Conservation (phyloP, 2,888 invertebrate species). For the Hyles lineata region DNA sequence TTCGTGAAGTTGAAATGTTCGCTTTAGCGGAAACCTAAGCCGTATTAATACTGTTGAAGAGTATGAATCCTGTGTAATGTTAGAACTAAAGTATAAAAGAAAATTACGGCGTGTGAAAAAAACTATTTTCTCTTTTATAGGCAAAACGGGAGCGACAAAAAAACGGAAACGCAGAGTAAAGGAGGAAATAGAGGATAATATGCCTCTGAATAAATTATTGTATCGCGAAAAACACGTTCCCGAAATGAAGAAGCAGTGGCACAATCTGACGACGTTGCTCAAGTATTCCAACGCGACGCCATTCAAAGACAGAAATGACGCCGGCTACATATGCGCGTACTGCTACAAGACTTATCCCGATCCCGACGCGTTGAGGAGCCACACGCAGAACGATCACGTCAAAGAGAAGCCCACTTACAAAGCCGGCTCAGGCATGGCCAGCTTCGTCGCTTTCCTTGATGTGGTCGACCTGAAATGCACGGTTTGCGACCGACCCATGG, state of each 20-base stretch:
- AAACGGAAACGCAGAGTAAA: constrained; percentile 66
- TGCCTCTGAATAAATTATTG: constrained; percentile 50
- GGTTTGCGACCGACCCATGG: constrained; percentile 64
- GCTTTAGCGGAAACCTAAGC: not conserved
- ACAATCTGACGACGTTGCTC: constrained; percentile 72
- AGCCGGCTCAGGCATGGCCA: constrained; percentile 70
- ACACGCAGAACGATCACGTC: constrained; percentile 68
- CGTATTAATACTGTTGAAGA: constrained; percentile 9
- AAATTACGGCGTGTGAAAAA: constrained; percentile 65
- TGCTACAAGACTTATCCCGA: constrained; percentile 74
- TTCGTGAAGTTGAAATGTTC: constrained; percentile 7
- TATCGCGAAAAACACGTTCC: constrained; percentile 64
- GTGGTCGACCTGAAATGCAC: constrained; percentile 75
- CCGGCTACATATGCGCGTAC: constrained; percentile 76
- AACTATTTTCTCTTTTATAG: constrained; percentile 80
- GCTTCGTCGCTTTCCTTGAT: constrained; percentile 74
- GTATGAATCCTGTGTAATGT: constrained; percentile 13
- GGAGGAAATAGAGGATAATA: constrained; percentile 57
- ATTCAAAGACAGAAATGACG: constrained; percentile 76
- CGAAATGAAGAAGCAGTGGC: constrained; percentile 78
- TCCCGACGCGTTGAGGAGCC: constrained; percentile 60
- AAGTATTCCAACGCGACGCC: constrained; percentile 76
- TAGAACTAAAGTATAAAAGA: constrained; percentile 15
- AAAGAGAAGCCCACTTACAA: constrained; percentile 74
- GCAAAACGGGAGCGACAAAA: constrained; percentile 71